Base-by-base conservation (phyloP, 2,113 vertebrate species). In the Lynx canadensis region DNA sequence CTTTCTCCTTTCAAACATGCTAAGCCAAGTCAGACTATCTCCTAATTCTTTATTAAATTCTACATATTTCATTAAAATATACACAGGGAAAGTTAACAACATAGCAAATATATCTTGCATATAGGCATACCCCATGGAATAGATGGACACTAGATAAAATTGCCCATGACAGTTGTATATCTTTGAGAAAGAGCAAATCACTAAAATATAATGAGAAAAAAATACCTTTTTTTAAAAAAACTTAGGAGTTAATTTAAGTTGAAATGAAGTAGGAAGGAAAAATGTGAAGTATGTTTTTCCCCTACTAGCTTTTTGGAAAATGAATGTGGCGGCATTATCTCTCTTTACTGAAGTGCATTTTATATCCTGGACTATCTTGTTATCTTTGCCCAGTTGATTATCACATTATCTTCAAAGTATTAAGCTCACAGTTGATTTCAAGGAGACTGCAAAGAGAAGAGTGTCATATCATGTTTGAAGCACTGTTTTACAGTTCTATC, bases 401-500 rank as follows among this genome's bases (percentile, higher is more conserved):
- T 97, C 80, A 73, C 4, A 57, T 91, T 92, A 89, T 92, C 57
- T 81, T 95, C 60, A 92, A 92, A 78, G 23, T 83, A 50, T 93
- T 95, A 91, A 89, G 41, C 89, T 95, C 57, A 66, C 25, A 33
- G 68, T 92, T 97, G 84, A 92, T 95, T 93, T 97, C 86, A 85
- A 88, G 83, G 55, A 90, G 79, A 89, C 27, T 87, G 9, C 50
- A 63, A 4, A 25, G 45, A 90, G 97, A 93, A 78, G 78, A 69
- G 36, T 91, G 74, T 69, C 90, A 36, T 88, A 38, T 92, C 74
- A 38, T 33, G 29, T 93, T 57, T 78, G 80, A 96, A 95, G 66
- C 71, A 73, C 48, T 63, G 27, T 85, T 95, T 94, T 93, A 84
- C 31, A 94, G 19, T 88, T 85, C 50, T 84, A 4, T 41, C 33